Conservation (phyloP, 2,797 vertebrate genomes). For the Muscicapa comitata region DNA sequence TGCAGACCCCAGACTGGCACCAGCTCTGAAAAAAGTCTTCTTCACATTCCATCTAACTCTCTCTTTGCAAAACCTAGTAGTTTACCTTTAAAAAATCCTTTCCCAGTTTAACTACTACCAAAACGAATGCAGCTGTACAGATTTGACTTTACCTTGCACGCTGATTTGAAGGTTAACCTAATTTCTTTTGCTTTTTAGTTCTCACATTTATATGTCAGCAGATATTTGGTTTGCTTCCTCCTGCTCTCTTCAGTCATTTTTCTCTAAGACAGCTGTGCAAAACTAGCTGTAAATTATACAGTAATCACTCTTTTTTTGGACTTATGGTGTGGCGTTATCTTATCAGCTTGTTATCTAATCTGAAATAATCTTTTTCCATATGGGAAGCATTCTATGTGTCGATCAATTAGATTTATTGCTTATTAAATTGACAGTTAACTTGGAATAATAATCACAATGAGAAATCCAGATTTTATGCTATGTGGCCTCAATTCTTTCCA, state of each 20-base stretch:
- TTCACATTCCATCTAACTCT: not conserved
- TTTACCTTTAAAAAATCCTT: not conserved
- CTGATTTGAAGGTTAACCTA: conserved; percentile 5
- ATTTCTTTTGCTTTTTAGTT: conserved; percentile 34
- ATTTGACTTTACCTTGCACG: not conserved
- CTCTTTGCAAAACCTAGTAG: not conserved
- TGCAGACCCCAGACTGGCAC: not conserved
- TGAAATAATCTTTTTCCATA: conserved; percentile 17
- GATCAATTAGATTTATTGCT: conserved; percentile 10
- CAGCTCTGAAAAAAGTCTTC: not conserved
- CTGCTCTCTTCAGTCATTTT: not conserved
- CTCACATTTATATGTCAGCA: conserved; percentile 32
- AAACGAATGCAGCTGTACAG: conserved; percentile 6
- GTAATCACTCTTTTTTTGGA: not conserved
- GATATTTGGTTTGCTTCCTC: conserved; percentile 27
- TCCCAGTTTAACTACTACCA: not conserved
- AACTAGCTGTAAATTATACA: conserved; percentile 1
- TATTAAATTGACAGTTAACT: not conserved
- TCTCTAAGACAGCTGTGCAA: conserved; percentile 7
- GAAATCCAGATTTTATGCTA: not conserved
- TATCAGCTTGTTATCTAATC: conserved; percentile 8
- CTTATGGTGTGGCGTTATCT: not conserved
- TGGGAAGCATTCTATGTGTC: not conserved
- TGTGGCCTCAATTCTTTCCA: not conserved
- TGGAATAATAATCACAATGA: not conserved